These are phyloP conservation scores for Lepidotrigona ventralis DNA, from an alignment of 1,140 invertebrate species.

Conservation along the genomic window DNA sequence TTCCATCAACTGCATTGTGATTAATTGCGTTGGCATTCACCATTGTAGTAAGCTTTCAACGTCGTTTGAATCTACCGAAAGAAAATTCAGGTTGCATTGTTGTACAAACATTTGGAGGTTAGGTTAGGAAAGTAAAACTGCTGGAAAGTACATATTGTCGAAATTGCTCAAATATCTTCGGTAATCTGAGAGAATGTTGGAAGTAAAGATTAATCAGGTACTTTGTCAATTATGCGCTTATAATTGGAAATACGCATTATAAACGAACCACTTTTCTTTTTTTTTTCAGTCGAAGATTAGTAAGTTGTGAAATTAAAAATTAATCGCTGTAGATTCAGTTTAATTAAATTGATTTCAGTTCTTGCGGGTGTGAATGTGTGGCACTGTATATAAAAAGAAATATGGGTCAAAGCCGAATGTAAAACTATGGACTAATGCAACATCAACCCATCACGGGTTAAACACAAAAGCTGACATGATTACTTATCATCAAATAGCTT, in stretches of 20 bases:
- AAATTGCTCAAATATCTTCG: background rate
- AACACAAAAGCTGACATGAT: no score
- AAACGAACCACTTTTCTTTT: background rate
- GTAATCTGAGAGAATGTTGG: background rate
- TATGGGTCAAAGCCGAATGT: no score
- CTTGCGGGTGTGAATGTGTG: background rate
- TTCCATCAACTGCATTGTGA: background rate
- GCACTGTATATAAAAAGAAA: no score
- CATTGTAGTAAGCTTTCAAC: background rate
- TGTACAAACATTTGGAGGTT: background rate
- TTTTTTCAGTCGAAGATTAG: background rate
- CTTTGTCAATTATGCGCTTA: no score
- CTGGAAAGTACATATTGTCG: background rate
- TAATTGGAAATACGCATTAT: background rate
- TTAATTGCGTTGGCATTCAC: background rate
- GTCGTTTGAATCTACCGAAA: background rate
- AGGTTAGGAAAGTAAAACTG: background rate
- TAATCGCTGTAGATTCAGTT: background rate
- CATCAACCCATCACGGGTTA: no score
- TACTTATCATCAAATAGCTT: background rate
- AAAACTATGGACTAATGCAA: no score
- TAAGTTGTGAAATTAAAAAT: background rate
- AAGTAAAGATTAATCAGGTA: no score
- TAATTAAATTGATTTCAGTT: background rate
- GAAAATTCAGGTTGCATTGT: background rate